Conservation (phyloP, 2,113 vertebrate species). For the Rynchops niger region DNA sequence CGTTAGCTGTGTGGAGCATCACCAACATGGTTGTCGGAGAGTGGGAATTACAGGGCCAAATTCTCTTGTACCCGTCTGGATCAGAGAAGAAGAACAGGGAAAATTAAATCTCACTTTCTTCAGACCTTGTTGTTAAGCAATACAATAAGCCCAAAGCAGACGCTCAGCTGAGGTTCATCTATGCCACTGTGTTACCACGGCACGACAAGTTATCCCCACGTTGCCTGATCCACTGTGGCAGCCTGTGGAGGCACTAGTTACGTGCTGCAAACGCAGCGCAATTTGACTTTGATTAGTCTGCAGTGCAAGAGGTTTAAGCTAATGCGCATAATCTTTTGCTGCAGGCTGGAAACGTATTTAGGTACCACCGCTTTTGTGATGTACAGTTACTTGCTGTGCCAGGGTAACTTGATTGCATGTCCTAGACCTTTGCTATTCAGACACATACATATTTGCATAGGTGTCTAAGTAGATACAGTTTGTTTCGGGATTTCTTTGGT, state of each 20-base stretch:
- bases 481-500: neutral
- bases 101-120: neutral
- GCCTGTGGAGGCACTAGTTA: neutral
- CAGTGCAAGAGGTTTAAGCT: neutral
- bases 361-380: neutral
- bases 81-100: neutral
- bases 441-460: neutral
- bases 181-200: rapidly evolving
- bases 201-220: neutral
- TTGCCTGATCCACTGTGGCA: neutral
- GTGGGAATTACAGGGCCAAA: neutral
- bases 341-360: neutral
- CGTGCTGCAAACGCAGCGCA: neutral
- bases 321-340: neutral
- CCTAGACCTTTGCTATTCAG: neutral
- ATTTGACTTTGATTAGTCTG: neutral
- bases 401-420: neutral
- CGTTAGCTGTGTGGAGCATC: neutral
- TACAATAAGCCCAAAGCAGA: neutral
- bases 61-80: neutral
- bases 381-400: neutral
- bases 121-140: neutral
- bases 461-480: neutral
- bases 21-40: neutral
- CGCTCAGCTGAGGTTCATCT: neutral